These are phyloP conservation scores for Rapana venosa DNA, from an alignment of 2,888 invertebrate species.

Conservation along the genomic window DNA sequence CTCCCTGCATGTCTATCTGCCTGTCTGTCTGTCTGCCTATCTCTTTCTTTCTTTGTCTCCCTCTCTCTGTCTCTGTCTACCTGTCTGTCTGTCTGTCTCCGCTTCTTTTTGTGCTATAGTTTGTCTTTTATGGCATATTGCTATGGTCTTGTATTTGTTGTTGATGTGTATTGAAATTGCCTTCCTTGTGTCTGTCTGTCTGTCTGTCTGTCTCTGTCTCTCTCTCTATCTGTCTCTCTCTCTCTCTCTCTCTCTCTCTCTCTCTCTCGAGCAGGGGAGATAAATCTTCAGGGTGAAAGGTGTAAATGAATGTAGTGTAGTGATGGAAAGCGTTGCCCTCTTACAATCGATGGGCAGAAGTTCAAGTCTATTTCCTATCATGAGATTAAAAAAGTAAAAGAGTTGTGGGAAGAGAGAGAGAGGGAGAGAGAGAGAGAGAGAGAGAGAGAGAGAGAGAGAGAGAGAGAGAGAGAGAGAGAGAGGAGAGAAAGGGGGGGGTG, in stretches of 20 bases:
- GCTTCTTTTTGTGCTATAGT: background rate
- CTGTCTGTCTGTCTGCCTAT: no score
- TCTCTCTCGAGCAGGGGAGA: background rate
- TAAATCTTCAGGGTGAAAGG: background rate
- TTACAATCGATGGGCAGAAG: background rate
- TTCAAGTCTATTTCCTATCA: background rate
- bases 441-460: background rate
- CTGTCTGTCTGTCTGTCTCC: background rate
- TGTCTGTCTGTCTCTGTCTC: background rate
- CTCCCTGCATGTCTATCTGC: no score
- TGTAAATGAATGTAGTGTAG: background rate
- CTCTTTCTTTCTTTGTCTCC: no score
- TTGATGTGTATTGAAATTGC: no score
- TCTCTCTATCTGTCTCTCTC: background rate
- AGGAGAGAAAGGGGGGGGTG: background rate
- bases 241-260: background rate
- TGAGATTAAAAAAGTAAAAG: background rate
- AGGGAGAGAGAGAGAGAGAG: background rate
- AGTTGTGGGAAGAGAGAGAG: background rate
- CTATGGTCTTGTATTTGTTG: no score
- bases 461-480: background rate
- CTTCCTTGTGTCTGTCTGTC: background rate
- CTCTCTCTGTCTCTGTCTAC: background rate
- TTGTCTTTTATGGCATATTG: no score
- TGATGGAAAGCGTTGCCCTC: background rate